A percentile compares a stretch with the other conserved stretches of the same genome.
Conservation (phyloP, 2,113 vertebrate genomes). For the Talpa occidentalis region DNA sequence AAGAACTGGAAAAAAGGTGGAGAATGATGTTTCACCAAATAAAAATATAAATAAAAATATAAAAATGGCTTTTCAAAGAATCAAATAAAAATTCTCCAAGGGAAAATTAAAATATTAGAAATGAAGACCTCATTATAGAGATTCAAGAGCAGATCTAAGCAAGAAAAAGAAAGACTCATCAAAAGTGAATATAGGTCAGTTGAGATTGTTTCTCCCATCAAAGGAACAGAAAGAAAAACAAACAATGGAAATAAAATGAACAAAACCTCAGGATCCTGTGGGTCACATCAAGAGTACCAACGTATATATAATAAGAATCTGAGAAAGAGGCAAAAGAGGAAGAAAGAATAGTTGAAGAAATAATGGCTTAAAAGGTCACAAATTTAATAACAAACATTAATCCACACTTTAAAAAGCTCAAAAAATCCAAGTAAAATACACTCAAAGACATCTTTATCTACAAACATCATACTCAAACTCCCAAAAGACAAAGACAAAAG, state of each 20-base stretch:
- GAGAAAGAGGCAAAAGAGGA: not conserved
- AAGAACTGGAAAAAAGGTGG: not conserved
- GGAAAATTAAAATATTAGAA: slow-evolving; percentile 6
- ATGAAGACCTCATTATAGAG: not conserved
- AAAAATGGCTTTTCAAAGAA: not conserved
- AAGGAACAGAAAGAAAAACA: not conserved
- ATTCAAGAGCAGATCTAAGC: not conserved
- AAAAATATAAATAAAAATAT: not conserved
- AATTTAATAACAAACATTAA: slow-evolving; percentile 4
- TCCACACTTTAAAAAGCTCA: not conserved
- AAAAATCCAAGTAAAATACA: not conserved
- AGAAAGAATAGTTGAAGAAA: not conserved
- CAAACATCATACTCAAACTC: not conserved
- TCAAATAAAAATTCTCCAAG: not conserved
- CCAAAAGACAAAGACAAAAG: not conserved
- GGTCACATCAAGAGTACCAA: not conserved
- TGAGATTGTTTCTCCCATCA: not conserved
- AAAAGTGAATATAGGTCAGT: not conserved
- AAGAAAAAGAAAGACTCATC: not conserved
- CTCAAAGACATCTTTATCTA: too few species aligned
- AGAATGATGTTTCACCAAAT: not conserved
- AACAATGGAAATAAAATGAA: not conserved
- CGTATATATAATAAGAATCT: not conserved
- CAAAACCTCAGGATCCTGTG: not conserved
- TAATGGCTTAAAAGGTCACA: not conserved